Conservation (phyloP, 2,888 invertebrate genomes). For the Liodrosophila aerea region DNA sequence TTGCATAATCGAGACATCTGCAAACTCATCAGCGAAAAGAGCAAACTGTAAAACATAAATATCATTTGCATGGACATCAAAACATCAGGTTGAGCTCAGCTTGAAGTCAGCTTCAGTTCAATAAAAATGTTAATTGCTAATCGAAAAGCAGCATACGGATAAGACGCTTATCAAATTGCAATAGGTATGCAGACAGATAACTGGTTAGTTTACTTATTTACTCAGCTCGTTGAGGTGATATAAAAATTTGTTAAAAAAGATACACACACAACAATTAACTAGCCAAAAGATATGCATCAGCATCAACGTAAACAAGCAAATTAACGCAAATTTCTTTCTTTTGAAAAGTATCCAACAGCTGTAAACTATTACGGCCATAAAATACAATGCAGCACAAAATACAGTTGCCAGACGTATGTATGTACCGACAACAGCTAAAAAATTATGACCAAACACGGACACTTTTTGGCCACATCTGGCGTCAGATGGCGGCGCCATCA, state of each 20-base stretch:
- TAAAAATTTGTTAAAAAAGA: conserved; percentile 56
- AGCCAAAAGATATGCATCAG: conserved; percentile 47
- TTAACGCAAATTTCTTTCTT: conserved; percentile 62
- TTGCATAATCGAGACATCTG: no score
- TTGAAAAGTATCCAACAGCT: conserved; percentile 21
- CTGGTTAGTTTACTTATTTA: conserved; percentile 56
- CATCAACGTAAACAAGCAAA: conserved; percentile 69
- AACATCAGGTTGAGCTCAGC: conserved; percentile 47
- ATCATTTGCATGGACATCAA: conserved; percentile 22
- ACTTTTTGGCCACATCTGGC: conserved; percentile 38
- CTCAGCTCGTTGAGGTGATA: conserved; percentile 48
- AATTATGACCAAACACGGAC: conserved; percentile 26
- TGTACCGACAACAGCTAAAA: conserved; percentile 4
- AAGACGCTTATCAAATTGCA: conserved; percentile 67
- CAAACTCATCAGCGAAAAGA: no score
- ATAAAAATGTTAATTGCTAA: conserved; percentile 71
- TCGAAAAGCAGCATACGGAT: conserved; percentile 71
- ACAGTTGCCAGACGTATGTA: neutral
- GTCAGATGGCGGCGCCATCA: conserved; percentile 59
- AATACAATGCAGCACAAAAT: conserved; percentile 28
- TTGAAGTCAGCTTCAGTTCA: conserved; percentile 60
- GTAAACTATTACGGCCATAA: conserved; percentile 40
- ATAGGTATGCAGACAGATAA: conserved; percentile 36
- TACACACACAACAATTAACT: conserved; percentile 14
- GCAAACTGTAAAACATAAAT: conserved; percentile 4